Evolutionary conservation across 1,140 invertebrate species (phyloP), one percentile per base, ranked within the genome.

Genomic region (Nasonia giraulti): DNA sequence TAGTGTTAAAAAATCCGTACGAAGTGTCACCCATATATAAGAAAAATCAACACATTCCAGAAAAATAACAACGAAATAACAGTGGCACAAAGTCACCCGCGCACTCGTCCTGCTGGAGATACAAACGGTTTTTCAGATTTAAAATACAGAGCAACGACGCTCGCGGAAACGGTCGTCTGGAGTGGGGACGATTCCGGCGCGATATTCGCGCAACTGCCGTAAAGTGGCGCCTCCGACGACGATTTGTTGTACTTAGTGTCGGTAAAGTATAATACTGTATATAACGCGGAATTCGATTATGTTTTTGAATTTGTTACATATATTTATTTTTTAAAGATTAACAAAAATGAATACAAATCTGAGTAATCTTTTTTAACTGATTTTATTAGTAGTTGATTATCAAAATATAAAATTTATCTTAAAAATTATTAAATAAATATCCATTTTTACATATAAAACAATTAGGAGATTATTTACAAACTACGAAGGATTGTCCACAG

Each of bases 401-500:
- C 23, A 27, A 77, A 83, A 47, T 83, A 77, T 83, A 77, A 76
- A 76, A 69, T 40, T 47, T 73, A 12, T 77, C 1, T 76, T 44
- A 20, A 5, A 62, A n/a, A 44, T 44, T 44, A 62, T 62, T 20
- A 62, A n/a, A 62, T 62, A 62, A 62, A 62, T 62, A 62, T 50
- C 47, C 20, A n/a, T 62, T 20, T 20, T 20, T 62, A 62, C 17
- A 62, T 62, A n/a, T 62, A 62, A 20, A 62, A 76, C 10, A 44
- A 66, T 66, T 27, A 27, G 40, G 68, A 23, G 0, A 82, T n/a
- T 20, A 62, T 62, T 62, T 62, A n/a, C 55, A n/a, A 20, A 62
- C 17, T 62, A 62, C 6, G 20, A 62, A 20, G 17, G 55, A 7
- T 62, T 62, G 20, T 86, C 87, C 73, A 93, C 90, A 0, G 92